Conservation (phyloP, 2,888 invertebrate genomes). For the Latrodectus elegans region DNA sequence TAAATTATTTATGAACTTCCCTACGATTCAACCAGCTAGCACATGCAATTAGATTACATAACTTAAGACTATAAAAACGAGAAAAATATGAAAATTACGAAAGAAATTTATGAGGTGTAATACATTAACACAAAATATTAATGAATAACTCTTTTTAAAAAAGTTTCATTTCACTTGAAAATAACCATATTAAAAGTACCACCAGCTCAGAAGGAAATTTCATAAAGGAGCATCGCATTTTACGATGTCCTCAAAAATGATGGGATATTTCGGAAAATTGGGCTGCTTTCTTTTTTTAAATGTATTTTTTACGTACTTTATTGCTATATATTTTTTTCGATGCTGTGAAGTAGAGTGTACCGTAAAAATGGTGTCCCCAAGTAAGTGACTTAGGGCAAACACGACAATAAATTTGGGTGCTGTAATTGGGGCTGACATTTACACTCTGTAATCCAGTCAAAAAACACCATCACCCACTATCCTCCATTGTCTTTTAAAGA, state of each 20-base stretch:
- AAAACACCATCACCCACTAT: conserved; percentile 1
- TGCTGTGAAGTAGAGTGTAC: background rate
- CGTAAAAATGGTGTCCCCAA: background rate
- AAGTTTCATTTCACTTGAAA: no score
- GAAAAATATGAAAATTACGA: no score
- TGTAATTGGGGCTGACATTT: conserved; percentile 54
- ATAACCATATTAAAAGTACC: no score
- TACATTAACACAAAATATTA: no score
- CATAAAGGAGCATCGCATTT: conserved; percentile 4
- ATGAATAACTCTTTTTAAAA: no score
- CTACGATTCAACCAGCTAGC: no score
- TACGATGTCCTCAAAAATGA: conserved; percentile 39
- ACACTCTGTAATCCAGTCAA: conserved; percentile 39
- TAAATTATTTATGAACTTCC: no score
- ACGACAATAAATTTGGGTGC: conserved; percentile 38
- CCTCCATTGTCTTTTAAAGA: no score
- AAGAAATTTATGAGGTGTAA: no score
- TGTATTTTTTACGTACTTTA: background rate
- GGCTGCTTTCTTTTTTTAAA: conserved; percentile 7
- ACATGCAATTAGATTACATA: no score
- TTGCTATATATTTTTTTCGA: conserved; percentile 9
- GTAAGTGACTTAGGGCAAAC: conserved; percentile 9
- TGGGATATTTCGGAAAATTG: conserved; percentile 39
- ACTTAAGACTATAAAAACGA: no score
- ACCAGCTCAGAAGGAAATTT: no score